Conservation (phyloP, 1,140 invertebrate genomes). For the Anadara kagoshimensis region DNA sequence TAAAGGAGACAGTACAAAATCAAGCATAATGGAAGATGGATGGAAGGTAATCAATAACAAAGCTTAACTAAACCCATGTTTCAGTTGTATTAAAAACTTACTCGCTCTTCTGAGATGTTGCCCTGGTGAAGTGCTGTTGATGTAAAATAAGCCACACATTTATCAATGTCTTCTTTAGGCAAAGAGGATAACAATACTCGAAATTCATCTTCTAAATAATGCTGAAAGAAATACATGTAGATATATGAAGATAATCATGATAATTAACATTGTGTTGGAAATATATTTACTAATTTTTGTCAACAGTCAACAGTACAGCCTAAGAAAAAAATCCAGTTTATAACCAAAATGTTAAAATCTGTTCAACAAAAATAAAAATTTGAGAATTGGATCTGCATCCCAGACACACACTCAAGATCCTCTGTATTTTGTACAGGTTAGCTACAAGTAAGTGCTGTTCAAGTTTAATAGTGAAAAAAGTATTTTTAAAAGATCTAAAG, state of each 20-base stretch:
- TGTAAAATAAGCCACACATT: slow-evolving; percentile 43
- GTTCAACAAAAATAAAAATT: no score
- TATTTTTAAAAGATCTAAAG: no score
- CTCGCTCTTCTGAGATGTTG: slow-evolving; percentile 37
- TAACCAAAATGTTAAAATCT: no score
- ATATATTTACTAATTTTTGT: background rate
- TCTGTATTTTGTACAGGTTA: background rate
- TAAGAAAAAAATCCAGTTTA: no score
- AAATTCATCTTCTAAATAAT: slow-evolving; percentile 28
- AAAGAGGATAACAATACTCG: slow-evolving; percentile 33
- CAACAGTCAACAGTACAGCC: no score
- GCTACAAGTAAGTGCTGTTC: background rate
- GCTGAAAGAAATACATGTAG: slow-evolving; percentile 11
- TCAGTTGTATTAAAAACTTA: background rate
- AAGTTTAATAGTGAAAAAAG: background rate
- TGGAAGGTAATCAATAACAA: background rate
- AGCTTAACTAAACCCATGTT: background rate
- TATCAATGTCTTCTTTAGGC: slow-evolving; percentile 32
- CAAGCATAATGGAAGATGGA: no score
- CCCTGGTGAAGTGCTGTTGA: slow-evolving; percentile 36
- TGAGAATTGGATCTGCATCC: no score
- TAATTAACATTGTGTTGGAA: background rate
- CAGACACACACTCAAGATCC: background rate
- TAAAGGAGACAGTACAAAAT: no score
- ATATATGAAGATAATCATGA: background rate